phyloP scores from a whole-genome alignment of 2,888 invertebrate species.

The Gastrophysa polygoni region DNA sequence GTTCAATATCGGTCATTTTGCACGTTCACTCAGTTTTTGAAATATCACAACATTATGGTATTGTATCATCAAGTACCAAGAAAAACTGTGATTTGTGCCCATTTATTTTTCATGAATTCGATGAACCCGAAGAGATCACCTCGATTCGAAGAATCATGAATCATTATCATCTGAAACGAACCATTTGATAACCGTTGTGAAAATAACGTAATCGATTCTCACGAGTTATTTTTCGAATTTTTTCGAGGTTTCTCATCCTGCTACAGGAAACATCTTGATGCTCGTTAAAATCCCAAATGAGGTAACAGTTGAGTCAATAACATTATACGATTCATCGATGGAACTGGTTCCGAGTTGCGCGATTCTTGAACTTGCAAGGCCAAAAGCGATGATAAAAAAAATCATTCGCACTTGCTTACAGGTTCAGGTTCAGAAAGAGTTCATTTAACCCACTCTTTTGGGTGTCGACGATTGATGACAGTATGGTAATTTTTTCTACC shows the following conservation, averaged over 20 bases:
- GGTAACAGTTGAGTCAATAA: constrained; percentile 32
- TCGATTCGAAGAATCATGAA: background rate
- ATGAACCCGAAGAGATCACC: background rate
- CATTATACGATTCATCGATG: constrained; percentile 25
- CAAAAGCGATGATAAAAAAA: constrained; percentile 3
- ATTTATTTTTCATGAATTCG: background rate
- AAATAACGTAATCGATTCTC: background rate
- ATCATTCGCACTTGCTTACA: background rate
- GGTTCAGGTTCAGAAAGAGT: background rate
- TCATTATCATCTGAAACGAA: no score
- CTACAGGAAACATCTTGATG: background rate
- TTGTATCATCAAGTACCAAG: no score
- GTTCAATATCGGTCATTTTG: no score
- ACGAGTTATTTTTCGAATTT: background rate
- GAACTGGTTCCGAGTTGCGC: constrained; percentile 20
- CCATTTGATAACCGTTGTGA: no score
- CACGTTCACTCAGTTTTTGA: no score
- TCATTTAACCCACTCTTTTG: background rate
- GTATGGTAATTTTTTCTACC: no score
- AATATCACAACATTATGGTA: no score
- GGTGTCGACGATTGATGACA: no score
- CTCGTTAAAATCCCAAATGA: constrained; percentile 18
- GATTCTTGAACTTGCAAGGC: constrained; percentile 16
- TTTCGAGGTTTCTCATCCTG: background rate
- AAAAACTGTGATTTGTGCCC: background rate